phyloP scores from a whole-genome alignment of 1,140 invertebrate species.

The Matsumurasca onukii region DNA sequence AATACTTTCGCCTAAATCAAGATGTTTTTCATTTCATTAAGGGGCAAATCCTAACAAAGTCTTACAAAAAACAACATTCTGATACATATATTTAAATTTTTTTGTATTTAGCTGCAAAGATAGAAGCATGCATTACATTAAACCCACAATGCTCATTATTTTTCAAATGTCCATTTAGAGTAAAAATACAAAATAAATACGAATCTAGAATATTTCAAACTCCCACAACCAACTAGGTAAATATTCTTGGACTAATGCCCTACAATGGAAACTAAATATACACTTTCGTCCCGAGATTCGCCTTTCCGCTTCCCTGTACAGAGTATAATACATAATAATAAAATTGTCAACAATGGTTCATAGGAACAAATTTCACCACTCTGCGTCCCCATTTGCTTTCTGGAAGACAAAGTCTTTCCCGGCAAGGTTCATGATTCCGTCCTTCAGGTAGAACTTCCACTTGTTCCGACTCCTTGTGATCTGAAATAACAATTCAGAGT shows the following conservation, averaged over 20 bases:
- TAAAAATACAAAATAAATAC: neutral
- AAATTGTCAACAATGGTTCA: neutral
- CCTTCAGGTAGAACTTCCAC: conserved; percentile 99
- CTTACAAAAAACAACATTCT: too few relatives aligned
- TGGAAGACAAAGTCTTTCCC: conserved; percentile 99
- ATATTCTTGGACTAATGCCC: neutral
- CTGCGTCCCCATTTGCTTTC: conserved; percentile 97
- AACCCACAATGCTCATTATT: neutral
- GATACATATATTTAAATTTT: too few relatives aligned
- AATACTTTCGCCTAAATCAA: too few relatives aligned
- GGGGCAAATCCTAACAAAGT: too few relatives aligned
- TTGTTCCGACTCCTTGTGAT: conserved; percentile 96
- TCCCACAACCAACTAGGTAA: conserved; percentile 9
- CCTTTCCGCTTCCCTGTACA: conserved; percentile 11
- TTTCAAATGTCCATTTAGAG: neutral
- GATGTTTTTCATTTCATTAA: too few relatives aligned
- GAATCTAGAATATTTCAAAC: neutral
- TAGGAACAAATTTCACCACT: conserved; percentile 72
- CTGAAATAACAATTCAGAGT: conserved; percentile 53
- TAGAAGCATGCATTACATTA: neutral
- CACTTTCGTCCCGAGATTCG: conserved; percentile 2
- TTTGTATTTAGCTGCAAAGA: neutral
- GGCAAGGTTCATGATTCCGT: conserved; percentile 98
- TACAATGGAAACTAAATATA: neutral
- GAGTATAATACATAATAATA: conserved; percentile 5